A percentile compares a stretch with the other conserved stretches of the same genome.
phyloP scores from a whole-genome alignment of 2,888 invertebrate species.

The Apodemia mormo region DNA sequence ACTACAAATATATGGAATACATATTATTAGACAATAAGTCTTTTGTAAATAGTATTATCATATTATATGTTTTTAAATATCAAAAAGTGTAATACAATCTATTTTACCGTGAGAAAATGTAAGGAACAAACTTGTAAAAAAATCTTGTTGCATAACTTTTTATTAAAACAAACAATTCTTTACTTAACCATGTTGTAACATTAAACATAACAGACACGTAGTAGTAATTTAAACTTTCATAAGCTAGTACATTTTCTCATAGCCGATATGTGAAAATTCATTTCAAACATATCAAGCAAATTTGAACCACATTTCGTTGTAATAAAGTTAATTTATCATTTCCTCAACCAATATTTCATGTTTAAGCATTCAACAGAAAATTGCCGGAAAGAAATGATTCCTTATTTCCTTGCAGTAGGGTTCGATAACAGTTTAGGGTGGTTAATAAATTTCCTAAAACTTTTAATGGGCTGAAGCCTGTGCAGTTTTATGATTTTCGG shows the following conservation, averaged over 20 bases:
- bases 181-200: not conserved
- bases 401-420: conserved; percentile 4
- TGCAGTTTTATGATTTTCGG: conserved; percentile 48
- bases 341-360: not conserved
- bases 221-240: conserved; percentile 20
- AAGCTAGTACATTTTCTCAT: conserved; percentile 5
- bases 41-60: too few relatives aligned
- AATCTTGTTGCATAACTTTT: not conserved
- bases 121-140: too few relatives aligned
- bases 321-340: not conserved
- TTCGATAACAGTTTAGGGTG: conserved; percentile 39
- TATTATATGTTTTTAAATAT: too few relatives aligned
- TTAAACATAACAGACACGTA: conserved; percentile 9
- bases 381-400: conserved; percentile 7
- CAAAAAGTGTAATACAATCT: too few relatives aligned
- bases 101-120: too few relatives aligned
- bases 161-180: not conserved
- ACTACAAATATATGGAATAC: too few relatives aligned
- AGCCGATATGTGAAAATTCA: conserved; percentile 14
- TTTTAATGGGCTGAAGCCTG: conserved; percentile 51
- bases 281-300: not conserved
- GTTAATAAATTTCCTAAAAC: conserved; percentile 59
- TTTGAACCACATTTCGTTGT: not conserved
- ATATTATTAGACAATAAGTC: too few relatives aligned
- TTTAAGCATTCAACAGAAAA: conserved; percentile 4